These are phyloP conservation scores for Urosaurus nigricauda DNA, from an alignment of 2,797 vertebrate genomes.

Conservation along the genomic window DNA sequence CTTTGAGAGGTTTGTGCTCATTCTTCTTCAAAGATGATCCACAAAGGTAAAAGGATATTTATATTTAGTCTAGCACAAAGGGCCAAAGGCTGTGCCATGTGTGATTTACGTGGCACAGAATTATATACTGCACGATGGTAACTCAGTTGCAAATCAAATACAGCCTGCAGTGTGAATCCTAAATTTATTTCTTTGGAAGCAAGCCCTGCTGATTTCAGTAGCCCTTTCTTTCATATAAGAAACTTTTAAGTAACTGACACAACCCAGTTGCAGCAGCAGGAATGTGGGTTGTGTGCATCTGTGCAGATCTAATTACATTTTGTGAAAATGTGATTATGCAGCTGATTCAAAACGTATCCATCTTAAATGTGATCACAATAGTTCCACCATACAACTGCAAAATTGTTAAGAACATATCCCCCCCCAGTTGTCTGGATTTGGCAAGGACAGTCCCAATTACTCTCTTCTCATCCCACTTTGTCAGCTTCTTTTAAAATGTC, in stretches of 20 bases:
- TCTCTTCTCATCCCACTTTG: too few species aligned
- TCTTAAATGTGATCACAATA: background rate
- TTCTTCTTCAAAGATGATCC: constrained; percentile 44
- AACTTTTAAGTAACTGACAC: background rate
- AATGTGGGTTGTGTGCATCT: background rate
- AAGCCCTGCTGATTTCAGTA: background rate
- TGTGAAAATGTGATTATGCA: background rate
- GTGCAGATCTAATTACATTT: background rate
- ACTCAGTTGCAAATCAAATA: constrained; percentile 36
- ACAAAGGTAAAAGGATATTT: constrained; percentile 44
- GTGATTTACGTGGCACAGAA: constrained; percentile 36
- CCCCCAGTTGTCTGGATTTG: too few species aligned
- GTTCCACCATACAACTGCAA: background rate
- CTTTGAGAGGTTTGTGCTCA: constrained; percentile 37
- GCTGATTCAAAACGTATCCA: background rate
- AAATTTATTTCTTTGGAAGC: constrained; percentile 21
- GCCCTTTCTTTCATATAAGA: background rate
- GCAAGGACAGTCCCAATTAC: too few species aligned
- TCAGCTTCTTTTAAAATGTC: too few species aligned
- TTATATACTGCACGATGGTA: background rate
- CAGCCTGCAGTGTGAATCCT: constrained; percentile 7
- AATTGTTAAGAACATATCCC: background rate
- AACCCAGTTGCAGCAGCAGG: background rate
- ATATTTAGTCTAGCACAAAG: constrained; percentile 27
- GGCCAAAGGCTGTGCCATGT: constrained; percentile 18